Evolutionary conservation across 35 echinoderm and acorn worm genomes (phyloP).

Genomic region (Nesometra sesokonis): DNA sequence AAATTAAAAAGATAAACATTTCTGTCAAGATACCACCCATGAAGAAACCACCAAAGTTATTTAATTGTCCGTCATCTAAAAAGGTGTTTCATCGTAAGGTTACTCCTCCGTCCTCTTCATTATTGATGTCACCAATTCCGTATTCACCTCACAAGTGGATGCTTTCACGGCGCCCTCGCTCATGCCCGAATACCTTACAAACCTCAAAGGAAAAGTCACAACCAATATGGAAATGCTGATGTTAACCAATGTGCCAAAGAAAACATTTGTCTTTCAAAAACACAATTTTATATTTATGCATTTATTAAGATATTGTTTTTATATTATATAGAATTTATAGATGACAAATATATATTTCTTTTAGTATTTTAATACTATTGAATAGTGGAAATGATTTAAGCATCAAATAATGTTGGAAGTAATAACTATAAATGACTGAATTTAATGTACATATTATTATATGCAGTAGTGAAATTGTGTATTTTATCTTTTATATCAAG

Average conservation of each 20-base stretch:
- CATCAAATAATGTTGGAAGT: too few relatives aligned
- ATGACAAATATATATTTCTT: background rate
- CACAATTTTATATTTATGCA: background rate
- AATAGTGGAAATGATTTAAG: too few relatives aligned
- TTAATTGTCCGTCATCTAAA: background rate
- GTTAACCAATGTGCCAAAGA: background rate
- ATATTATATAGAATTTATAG: background rate
- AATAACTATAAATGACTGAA: too few relatives aligned
- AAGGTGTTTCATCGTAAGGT: background rate
- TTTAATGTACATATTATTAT: too few relatives aligned
- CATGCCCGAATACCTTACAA: constrained; percentile 18
- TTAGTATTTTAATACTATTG: too few relatives aligned
- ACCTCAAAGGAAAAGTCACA: background rate
- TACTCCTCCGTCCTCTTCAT: background rate
- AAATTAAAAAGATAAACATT: background rate
- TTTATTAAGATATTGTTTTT: background rate
- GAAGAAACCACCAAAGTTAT: background rate
- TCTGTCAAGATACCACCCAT: background rate
- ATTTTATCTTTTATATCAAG: too few relatives aligned
- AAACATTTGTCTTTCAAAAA: background rate
- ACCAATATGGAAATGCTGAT: background rate
- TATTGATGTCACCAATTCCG: constrained; percentile 15
- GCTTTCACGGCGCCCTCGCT: constrained; percentile 15
- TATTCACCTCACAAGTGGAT: constrained; percentile 50
- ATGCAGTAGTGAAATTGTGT: too few relatives aligned